phyloP scores from a whole-genome alignment of 2,888 invertebrate genomes.

The Agrenia bidenticulata region DNA sequence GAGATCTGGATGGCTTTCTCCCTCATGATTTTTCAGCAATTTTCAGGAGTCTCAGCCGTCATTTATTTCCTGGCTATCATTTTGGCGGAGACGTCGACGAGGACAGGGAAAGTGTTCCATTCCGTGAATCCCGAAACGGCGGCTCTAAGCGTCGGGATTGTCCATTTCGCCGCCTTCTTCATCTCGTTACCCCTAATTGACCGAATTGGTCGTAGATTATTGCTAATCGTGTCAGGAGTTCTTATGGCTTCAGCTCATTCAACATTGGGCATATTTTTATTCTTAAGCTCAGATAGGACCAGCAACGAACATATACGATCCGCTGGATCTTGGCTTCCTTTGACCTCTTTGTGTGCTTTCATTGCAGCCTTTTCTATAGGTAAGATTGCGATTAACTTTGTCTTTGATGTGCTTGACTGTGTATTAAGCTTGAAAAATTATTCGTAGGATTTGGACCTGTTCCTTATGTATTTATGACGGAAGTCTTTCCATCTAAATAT shows the following conservation, averaged over 20 bases:
- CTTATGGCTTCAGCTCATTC: conserved; percentile 62
- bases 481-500: conserved; percentile 66
- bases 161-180: conserved; percentile 68
- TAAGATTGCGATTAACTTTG: not conserved
- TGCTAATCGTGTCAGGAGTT: conserved; percentile 64
- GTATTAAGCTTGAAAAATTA: no score
- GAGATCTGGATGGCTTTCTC: conserved; percentile 28
- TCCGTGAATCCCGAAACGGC: conserved; percentile 17
- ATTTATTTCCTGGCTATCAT: conserved; percentile 69
- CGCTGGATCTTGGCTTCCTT: conserved; percentile 62
- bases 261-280: conserved; percentile 63
- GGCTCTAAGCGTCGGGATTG: conserved; percentile 65
- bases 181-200: conserved; percentile 65
- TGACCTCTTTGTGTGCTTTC: conserved; percentile 63
- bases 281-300: conserved; percentile 38
- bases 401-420: not conserved
- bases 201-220: conserved; percentile 64
- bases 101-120: conserved; percentile 52
- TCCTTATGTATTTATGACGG: conserved; percentile 66
- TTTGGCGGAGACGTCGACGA: conserved; percentile 57
- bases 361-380: conserved; percentile 65
- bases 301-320: conserved; percentile 53
- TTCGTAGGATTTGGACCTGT: conserved; percentile 62
- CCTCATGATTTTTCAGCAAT: conserved; percentile 60
- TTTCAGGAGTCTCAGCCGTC: conserved; percentile 62